Evolutionary conservation across 2,797 vertebrate species (phyloP).

Genomic region (Lateolabrax maculatus): DNA sequence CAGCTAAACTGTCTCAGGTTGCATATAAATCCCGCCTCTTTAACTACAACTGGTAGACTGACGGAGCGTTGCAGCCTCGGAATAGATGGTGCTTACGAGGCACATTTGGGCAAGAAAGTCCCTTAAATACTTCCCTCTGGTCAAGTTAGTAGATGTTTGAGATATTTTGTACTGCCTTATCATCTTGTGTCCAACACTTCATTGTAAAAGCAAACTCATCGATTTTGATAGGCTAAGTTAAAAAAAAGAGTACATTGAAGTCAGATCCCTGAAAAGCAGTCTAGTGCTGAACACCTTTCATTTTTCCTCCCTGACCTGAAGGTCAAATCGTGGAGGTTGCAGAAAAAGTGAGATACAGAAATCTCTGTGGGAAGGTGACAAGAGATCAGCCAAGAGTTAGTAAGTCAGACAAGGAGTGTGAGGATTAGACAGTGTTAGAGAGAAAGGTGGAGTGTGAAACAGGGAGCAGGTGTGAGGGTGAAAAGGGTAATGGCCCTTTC

Average conservation of each 20-base stretch:
- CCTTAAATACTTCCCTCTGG: too few species aligned
- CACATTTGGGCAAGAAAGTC: too few species aligned
- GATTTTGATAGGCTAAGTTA: not conserved
- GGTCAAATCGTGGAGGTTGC: constrained; percentile 26
- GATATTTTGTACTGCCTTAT: not conserved
- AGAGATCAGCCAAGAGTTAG: constrained; percentile 47
- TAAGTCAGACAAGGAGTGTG: constrained; percentile 45
- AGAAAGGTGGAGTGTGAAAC: constrained; percentile 62
- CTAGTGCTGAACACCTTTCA: constrained; percentile 2
- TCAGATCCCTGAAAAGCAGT: constrained; percentile 23
- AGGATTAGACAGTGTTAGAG: constrained; percentile 41
- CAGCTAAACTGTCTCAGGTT: too few species aligned
- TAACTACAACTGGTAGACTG: not conserved
- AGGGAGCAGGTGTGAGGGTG: constrained; percentile 69
- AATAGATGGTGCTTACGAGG: not conserved
- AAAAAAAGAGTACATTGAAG: not conserved
- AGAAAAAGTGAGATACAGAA: constrained; percentile 42
- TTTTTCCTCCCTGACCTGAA: constrained; percentile 20
- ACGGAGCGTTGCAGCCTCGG: not conserved
- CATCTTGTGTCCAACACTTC: not conserved
- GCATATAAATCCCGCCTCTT: constrained; percentile 9
- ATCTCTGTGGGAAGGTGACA: constrained; percentile 39
- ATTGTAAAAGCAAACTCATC: not conserved
- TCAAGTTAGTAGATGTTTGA: not conserved
- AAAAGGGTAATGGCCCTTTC: too few species aligned